Evolutionary conservation across 2,113 vertebrate species (phyloP), one percentile per base, ranked within the genome.

Genomic region (Cyanocitta stelleri): DNA sequence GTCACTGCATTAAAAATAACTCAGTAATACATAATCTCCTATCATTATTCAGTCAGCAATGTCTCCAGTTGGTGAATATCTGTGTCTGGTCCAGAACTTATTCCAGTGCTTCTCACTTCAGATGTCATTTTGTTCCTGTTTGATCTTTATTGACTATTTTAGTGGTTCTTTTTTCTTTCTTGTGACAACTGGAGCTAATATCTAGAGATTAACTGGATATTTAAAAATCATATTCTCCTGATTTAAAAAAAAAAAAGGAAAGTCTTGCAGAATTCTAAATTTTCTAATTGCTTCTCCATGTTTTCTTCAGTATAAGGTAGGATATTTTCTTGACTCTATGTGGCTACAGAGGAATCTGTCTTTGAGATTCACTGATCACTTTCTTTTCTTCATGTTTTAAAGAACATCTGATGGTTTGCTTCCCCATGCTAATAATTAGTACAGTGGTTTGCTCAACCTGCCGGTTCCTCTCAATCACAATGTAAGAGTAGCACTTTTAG

Each of bases 61-160:
- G 44, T 87, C 58, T 89, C 49, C 32, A 56, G 17, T 55, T 77
- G 33, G 33, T 87, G 74, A 75, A 49, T 90, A 80, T 87, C 74
- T 80, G 0, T 59, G 61, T 86, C 26, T 68, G 24, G 56, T 75
- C 80, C 73, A 85, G 64, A 44, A 82, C 69, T 52, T 73, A 55
- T 19, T 89, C 56, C 56, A 75, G 16, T 78, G 43, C 79, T 93
- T 80, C 63, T 88, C 49, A 56, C 61, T 95, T 94, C 66, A 79
- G 49, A 78, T 7, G 13, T 85, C 6, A 41, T 89, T 95, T 95
- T 87, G 24, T 79, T 85, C 62, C 52, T 37, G 56, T 89, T 92
- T 92, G 83, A 84, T 89, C 95, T 92, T 92, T 81, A 89, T 71
- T 87, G 64, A 75, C 76, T 80, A 35, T 87, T 95, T 75, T 72